Evolutionary conservation across 2,797 vertebrate genomes (phyloP).

Genomic region (Aldrovandia affinis): DNA sequence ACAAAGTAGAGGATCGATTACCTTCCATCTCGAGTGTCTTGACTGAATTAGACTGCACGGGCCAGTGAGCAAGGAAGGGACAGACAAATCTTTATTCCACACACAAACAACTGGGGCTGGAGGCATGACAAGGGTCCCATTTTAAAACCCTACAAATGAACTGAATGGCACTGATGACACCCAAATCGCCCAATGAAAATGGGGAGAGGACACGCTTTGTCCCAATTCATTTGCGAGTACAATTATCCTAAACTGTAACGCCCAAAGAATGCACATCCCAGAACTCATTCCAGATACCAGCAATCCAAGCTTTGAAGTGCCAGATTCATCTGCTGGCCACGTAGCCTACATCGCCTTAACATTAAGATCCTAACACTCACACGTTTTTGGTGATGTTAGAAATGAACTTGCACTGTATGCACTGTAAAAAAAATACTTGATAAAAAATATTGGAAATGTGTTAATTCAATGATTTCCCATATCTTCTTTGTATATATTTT

Average conservation of each 20-base stretch:
- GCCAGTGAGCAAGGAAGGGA: not conserved
- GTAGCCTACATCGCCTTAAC: not conserved
- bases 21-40: not conserved
- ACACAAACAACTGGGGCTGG: constrained; percentile 12
- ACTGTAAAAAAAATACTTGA: not conserved
- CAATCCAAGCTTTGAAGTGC: not conserved
- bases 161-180: not conserved
- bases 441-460: not conserved
- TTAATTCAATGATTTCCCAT: not conserved
- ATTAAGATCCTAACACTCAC: not conserved
- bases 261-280: constrained; percentile 2
- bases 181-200: not conserved
- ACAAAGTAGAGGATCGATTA: not conserved
- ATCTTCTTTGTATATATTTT: not conserved
- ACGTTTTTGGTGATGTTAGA: not conserved
- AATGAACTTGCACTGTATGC: not conserved
- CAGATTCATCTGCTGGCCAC: not conserved
- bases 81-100: constrained; percentile 26
- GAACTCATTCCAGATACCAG: not conserved
- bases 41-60: constrained; percentile 15
- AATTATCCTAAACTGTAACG: constrained; percentile 5
- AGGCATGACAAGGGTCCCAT: constrained; percentile 14
- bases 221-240: not conserved
- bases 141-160: constrained; percentile 18
- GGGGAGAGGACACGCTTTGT: not conserved